Conservation (phyloP, 2,797 vertebrate genomes). For the Leucoraja ocellata region DNA sequence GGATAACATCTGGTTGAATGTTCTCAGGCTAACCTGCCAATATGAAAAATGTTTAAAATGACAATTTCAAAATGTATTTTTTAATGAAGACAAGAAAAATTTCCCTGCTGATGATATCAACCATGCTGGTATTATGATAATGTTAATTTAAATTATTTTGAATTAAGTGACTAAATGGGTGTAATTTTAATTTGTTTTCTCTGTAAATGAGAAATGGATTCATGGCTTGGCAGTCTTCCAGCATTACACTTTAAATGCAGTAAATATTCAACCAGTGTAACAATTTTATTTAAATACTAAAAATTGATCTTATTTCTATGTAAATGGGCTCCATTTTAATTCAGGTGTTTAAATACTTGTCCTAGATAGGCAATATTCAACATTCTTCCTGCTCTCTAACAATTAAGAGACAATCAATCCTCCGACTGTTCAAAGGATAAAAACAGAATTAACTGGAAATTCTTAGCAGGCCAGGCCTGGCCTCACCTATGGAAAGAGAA, state of each 20-base stretch:
- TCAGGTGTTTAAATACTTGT: not conserved
- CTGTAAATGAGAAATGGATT: not conserved
- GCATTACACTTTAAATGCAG: not conserved
- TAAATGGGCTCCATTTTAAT: not conserved
- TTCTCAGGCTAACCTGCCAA: not conserved
- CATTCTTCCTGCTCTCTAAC: not conserved
- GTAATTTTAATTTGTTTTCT: not conserved
- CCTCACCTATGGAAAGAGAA: too few species aligned
- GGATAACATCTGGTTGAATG: constrained; percentile 1
- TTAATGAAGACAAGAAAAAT: not conserved
- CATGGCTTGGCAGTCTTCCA: not conserved
- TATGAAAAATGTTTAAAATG: not conserved
- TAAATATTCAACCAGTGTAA: not conserved
- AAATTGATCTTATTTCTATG: not conserved
- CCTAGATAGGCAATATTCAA: not conserved
- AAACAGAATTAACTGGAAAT: not conserved
- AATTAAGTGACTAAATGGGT: not conserved
- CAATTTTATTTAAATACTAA: constrained; percentile 1
- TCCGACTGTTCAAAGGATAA: not conserved
- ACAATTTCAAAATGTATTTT: not conserved
- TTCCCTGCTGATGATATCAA: not conserved
- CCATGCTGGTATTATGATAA: not conserved
- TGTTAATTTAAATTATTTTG: not conserved
- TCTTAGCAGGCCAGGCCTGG: too few species aligned
- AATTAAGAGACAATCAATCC: not conserved